Evolutionary conservation across 2,888 invertebrate genomes (phyloP).

Genomic region (Adelognathus sp.): DNA sequence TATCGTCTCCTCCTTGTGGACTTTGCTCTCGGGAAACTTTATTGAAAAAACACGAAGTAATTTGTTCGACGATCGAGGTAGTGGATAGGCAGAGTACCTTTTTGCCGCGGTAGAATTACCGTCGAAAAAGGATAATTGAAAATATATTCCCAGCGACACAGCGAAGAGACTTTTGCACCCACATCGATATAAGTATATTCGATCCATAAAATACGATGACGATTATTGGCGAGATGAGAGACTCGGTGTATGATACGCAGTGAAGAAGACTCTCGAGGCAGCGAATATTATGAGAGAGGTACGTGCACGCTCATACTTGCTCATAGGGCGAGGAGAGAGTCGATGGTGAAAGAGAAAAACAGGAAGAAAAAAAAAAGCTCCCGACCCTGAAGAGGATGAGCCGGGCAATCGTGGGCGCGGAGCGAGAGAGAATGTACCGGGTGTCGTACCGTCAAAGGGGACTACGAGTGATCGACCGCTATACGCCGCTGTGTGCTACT

Average conservation of each 20-base stretch:
- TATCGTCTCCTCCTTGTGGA: neutral
- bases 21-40: neutral
- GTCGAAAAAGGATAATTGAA: neutral
- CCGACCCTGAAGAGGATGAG: constrained; percentile 53
- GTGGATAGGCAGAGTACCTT: neutral
- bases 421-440: constrained; percentile 54
- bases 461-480: constrained; percentile 3
- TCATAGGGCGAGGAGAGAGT: constrained; percentile 2
- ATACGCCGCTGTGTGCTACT: neutral
- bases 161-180: neutral
- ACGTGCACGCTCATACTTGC: neutral
- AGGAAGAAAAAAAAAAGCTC: constrained; percentile 51
- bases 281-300: constrained; percentile 10
- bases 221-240: constrained; percentile 6
- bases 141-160: neutral
- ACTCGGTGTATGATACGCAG: constrained; percentile 19
- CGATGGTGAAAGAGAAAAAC: constrained; percentile 25
- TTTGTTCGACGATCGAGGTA: neutral
- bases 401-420: constrained; percentile 52
- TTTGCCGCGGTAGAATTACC: neutral
- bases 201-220: neutral
- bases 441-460: constrained; percentile 36
- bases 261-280: constrained; percentile 5
- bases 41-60: neutral
- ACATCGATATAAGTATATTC: neutral